Evolutionary conservation across 2,113 vertebrate species (phyloP).

Genomic region (Cyprinodon brontotheroides): DNA sequence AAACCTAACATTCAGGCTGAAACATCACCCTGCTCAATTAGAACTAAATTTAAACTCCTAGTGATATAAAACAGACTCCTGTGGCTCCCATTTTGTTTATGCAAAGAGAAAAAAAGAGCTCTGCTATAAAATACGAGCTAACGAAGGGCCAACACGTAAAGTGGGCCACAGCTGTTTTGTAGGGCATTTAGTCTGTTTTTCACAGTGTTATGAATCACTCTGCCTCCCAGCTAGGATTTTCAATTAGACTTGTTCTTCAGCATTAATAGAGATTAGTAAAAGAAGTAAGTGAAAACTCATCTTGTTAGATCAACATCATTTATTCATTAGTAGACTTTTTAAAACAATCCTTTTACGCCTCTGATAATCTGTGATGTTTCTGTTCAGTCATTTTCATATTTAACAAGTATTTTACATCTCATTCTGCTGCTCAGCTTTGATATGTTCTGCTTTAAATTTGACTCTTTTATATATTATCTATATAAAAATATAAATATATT

Average conservation of each 20-base stretch:
- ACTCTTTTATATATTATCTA: not conserved
- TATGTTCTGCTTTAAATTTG: not conserved
- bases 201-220: conserved; percentile 39
- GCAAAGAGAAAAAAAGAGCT: conserved; percentile 60
- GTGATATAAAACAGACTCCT: conserved; percentile 38
- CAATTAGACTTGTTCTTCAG: conserved; percentile 19
- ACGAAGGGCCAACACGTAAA: conserved; percentile 62
- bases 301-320: not conserved
- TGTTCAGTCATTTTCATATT: not conserved
- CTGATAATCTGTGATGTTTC: not conserved
- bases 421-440: not conserved
- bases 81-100: conserved; percentile 2
- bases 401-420: not conserved
- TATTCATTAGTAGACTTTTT: not conserved
- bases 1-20: conserved; percentile 32
- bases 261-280: conserved; percentile 18
- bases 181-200: conserved; percentile 47
- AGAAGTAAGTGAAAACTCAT: conserved; percentile 2
- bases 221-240: conserved; percentile 41
- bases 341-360: not conserved
- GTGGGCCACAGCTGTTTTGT: conserved; percentile 59
- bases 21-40: conserved; percentile 29
- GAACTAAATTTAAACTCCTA: not conserved
- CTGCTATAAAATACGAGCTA: conserved; percentile 58
- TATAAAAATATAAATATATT: not conserved